Evolutionary conservation across 2,888 invertebrate species (phyloP).

Genomic region (Lepeophtheirus nordmannii): DNA sequence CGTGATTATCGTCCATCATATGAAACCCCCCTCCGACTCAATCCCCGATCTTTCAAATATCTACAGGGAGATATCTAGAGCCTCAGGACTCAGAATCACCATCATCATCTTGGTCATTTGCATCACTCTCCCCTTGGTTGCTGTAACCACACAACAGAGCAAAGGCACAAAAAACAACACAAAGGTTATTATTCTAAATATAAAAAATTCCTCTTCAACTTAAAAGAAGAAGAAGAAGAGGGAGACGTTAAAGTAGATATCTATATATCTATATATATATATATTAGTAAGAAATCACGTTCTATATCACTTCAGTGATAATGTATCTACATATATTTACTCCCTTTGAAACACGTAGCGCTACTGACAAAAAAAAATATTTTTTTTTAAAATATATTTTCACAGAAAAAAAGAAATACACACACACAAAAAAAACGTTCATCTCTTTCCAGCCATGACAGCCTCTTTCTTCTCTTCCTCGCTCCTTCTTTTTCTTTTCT

Average conservation of each 20-base stretch:
- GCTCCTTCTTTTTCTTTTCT: background rate
- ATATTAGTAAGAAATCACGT: background rate
- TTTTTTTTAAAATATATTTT: background rate
- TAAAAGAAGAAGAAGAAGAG: too few relatives aligned
- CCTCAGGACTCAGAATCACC: background rate
- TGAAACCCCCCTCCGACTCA: background rate
- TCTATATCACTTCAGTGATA: background rate
- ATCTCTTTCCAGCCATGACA: background rate
- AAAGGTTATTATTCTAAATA: too few relatives aligned
- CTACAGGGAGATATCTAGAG: background rate
- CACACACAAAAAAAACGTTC: background rate
- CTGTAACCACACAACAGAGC: background rate
- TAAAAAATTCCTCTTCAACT: too few relatives aligned
- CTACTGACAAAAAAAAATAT: background rate
- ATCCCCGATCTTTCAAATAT: background rate
- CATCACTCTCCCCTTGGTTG: background rate
- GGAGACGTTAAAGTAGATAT: too few relatives aligned
- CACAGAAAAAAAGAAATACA: background rate
- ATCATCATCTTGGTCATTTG: background rate
- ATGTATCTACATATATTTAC: background rate
- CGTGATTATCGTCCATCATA: constrained; percentile 4
- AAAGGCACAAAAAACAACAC: too few relatives aligned
- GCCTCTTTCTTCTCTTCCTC: background rate
- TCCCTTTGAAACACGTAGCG: background rate
- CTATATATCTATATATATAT: too few relatives aligned